Conservation (phyloP, 2,888 invertebrate genomes). For the Graphium colonna region DNA sequence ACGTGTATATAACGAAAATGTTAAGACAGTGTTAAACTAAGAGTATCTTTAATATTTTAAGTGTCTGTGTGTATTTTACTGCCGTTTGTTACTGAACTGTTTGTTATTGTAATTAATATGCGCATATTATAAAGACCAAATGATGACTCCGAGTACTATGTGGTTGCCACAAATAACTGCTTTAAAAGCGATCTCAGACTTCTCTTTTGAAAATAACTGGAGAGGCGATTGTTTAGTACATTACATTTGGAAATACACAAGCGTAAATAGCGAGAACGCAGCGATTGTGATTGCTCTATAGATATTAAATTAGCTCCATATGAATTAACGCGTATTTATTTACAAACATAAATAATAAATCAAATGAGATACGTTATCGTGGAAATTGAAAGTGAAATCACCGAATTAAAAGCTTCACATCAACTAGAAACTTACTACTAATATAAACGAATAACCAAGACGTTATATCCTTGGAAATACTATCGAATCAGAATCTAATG, state of each 20-base stretch:
- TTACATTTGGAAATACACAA: too few relatives aligned
- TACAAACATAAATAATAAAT: conserved; percentile 12
- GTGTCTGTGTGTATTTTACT: not conserved
- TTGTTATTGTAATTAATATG: not conserved
- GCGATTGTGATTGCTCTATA: not conserved
- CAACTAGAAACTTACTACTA: conserved; percentile 11
- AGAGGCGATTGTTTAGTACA: not conserved
- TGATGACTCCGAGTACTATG: not conserved
- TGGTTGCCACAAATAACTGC: too few relatives aligned
- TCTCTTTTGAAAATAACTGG: too few relatives aligned
- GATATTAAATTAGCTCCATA: not conserved
- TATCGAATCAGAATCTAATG: too few relatives aligned
- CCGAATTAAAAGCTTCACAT: conserved; percentile 15
- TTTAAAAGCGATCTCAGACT: too few relatives aligned
- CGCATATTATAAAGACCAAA: not conserved
- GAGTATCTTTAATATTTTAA: not conserved
- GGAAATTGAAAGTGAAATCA: conserved; percentile 12
- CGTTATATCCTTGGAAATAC: conserved; percentile 11
- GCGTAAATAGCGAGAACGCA: not conserved
- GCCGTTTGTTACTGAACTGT: not conserved
- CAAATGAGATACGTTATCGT: conserved; percentile 20
- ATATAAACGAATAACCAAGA: conserved; percentile 14
- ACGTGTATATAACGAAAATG: not conserved
- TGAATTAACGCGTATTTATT: not conserved
- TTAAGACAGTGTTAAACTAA: not conserved